phyloP scores from a whole-genome alignment of 2,888 invertebrate genomes.

The Axea sp. region DNA sequence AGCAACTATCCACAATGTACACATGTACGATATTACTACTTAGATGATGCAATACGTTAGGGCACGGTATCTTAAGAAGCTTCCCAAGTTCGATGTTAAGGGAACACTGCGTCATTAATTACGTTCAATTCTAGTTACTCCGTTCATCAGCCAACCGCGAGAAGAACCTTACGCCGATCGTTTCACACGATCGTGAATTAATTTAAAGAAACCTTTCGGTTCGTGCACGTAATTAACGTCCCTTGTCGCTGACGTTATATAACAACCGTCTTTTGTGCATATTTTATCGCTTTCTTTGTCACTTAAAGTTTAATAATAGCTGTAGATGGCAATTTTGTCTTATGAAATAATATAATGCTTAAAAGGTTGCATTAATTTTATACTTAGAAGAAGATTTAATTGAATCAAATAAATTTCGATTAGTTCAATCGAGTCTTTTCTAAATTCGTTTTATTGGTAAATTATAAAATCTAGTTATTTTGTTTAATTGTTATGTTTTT shows the following conservation, averaged over 20 bases:
- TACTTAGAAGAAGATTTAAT: too few relatives aligned
- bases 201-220: slow-evolving; percentile 62
- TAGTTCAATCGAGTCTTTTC: too few relatives aligned
- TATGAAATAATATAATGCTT: too few relatives aligned
- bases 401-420: too few relatives aligned
- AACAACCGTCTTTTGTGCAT: too few relatives aligned
- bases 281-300: too few relatives aligned
- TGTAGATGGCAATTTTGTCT: too few relatives aligned
- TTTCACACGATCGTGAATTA: slow-evolving; percentile 60
- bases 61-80: slow-evolving; percentile 59
- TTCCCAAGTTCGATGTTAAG: slow-evolving; percentile 60
- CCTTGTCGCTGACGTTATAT: slow-evolving; percentile 36
- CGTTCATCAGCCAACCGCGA: slow-evolving; percentile 36
- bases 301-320: too few relatives aligned
- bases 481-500: too few relatives aligned
- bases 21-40: slow-evolving; percentile 53
- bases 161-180: slow-evolving; percentile 48
- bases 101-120: slow-evolving; percentile 61
- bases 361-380: too few relatives aligned
- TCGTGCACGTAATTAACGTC: slow-evolving; percentile 52
- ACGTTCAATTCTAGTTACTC: slow-evolving; percentile 50
- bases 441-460: too few relatives aligned
- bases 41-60: slow-evolving; percentile 54
- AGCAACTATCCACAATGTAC: slow-evolving; percentile 39
- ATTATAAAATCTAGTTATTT: too few relatives aligned